Evolutionary conservation across 92 coral and sea anemone genomes (phyloP), one percentile per base, ranked within the genome.

Genomic region (Ricordea florida): DNA sequence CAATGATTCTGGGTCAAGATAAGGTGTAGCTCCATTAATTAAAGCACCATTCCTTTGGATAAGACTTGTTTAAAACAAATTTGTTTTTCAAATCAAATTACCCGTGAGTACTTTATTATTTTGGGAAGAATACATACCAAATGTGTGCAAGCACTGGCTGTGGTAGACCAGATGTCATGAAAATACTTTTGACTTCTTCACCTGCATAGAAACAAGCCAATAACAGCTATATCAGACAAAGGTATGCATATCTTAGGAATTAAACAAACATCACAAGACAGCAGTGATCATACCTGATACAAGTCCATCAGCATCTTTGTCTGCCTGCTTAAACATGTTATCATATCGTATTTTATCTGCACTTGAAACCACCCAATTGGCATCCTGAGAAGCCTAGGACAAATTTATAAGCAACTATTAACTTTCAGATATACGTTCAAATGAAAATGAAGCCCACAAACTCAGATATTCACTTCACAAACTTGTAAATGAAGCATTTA

Each of bases 151-250:
- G 90, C 0, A 85, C 58, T 23, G 91, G 82, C 45, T 96, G 99
- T n/a, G 96, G 91, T 10, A 96, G 79, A 25, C 99, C 97, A 28
- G 99, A 96, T 28, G 91, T 89, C 88, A 96, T 96, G 53, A 96
- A 96, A 6, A 92, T 93, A 70, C 60, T 90, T 70, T 96, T 96
- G 0, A 96, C 94, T 60, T 96, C 97, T 35, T 96, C 99, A 22
- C 98, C 98, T 92, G 53, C 33, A 62, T 33, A 62, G 24, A 5
- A 68, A 59, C 14, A 40, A 40, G 5, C 7, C 38, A 9, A n/a
- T n/a, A 53, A 2, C 1, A 55, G 2, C 5, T 24, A 61, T 8
- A 38, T 60, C 16, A 60, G 1, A 4, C 20, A 35, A 41, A 21
- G 9, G 5, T 1, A 35, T 21, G 50, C 8, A 3, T 1, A 17